Conservation (phyloP, 2,888 invertebrate genomes). For the Nemurella pictetii region DNA sequence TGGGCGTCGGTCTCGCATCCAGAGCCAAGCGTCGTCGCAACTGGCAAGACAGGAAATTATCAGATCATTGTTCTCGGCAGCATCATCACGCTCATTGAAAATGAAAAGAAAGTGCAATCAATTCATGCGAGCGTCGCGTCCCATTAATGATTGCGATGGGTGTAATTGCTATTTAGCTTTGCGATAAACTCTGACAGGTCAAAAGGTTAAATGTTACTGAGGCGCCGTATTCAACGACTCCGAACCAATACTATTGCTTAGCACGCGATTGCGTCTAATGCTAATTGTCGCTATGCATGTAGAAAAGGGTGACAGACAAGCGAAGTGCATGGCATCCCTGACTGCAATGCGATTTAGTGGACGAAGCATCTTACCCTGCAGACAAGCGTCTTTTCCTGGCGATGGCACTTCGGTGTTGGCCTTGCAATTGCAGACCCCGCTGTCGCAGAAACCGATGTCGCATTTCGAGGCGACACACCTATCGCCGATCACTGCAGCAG, state of each 20-base stretch:
- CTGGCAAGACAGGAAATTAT: background rate
- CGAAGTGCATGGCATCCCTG: background rate
- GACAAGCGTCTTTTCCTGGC: background rate
- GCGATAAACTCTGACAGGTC: background rate
- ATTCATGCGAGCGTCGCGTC: background rate
- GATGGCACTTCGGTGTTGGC: background rate
- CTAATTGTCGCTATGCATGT: background rate
- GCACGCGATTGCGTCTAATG: background rate
- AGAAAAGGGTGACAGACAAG: background rate
- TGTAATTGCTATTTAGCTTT: background rate
- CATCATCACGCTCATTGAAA: background rate
- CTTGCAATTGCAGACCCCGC: background rate
- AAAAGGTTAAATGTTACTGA: background rate
- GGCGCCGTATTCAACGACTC: background rate
- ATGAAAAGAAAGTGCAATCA: background rate
- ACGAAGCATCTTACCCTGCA: background rate
- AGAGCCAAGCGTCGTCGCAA: slow-evolving; percentile 8
- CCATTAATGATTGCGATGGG: background rate
- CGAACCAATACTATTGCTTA: background rate
- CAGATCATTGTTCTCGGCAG: background rate
- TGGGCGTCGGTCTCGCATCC: background rate
- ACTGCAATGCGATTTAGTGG: background rate
- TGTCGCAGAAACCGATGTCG: slow-evolving; percentile 7
- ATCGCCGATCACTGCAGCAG: background rate
- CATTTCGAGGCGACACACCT: background rate